A percentile compares a stretch with the other conserved stretches of the same genome.
Conservation (phyloP, 1,140 invertebrate species). For the Potamilus streckersoni region DNA sequence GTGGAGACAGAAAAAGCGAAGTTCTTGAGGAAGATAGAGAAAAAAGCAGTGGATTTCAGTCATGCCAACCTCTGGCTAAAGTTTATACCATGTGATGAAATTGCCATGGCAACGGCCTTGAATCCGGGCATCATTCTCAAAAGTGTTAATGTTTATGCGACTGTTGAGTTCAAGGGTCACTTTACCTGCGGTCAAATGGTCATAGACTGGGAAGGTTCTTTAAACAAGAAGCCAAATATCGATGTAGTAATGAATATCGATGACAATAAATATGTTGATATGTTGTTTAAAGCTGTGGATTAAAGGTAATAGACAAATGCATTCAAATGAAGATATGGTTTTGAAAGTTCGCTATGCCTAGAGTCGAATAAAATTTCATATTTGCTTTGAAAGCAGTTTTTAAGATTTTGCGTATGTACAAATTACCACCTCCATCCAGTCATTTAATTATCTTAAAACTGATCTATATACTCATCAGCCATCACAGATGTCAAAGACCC, state of each 20-base stretch:
- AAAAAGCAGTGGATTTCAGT: slow-evolving; percentile 9
- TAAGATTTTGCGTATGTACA: no score
- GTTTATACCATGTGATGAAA: slow-evolving; percentile 32
- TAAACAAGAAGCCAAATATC: slow-evolving; percentile 41
- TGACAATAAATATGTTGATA: slow-evolving; percentile 12
- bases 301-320: no score
- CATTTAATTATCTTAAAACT: no score
- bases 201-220: slow-evolving; percentile 41
- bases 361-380: no score
- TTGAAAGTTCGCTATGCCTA: no score
- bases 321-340: no score
- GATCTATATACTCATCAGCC: no score
- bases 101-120: slow-evolving; percentile 42
- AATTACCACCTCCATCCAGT: no score
- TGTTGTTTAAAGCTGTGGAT: slow-evolving; percentile 5
- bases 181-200: slow-evolving; percentile 56
- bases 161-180: slow-evolving; percentile 46
- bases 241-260: slow-evolving; percentile 44
- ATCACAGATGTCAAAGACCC: no score
- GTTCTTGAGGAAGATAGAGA: slow-evolving; percentile 20
- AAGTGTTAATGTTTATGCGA: slow-evolving; percentile 33
- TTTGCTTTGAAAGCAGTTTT: no score
- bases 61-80: neutral
- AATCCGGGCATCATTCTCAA: slow-evolving; percentile 30
- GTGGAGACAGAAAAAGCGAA: neutral